These are phyloP conservation scores for Onthophagus sagittarius DNA, from an alignment of 2,888 invertebrate genomes.

Conservation along the genomic window DNA sequence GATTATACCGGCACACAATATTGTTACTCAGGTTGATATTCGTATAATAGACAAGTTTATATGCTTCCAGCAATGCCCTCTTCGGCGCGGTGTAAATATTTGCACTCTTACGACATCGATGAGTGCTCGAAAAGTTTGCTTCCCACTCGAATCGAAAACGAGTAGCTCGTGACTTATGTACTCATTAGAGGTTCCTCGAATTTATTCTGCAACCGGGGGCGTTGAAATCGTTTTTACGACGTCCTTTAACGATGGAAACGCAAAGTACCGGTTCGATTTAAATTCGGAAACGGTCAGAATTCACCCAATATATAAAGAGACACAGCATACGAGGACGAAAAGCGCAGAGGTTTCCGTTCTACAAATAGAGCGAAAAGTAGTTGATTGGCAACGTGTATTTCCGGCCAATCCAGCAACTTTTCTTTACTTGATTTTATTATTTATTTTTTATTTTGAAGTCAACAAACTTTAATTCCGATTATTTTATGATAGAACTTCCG, in stretches of 20 bases:
- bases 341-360: too few species aligned
- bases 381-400: not conserved
- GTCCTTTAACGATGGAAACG: too few species aligned
- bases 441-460: not conserved
- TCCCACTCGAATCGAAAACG: not conserved
- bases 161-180: not conserved
- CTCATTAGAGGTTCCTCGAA: not conserved
- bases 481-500: not conserved
- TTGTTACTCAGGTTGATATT: not conserved
- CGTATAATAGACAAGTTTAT: not conserved
- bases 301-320: too few species aligned
- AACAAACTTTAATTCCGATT: not conserved
- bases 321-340: too few species aligned
- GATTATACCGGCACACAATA: slow-evolving; percentile 8
- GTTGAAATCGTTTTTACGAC: too few species aligned
- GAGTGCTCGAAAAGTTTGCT: not conserved
- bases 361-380: too few species aligned
- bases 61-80: not conserved
- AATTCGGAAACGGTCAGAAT: too few species aligned
- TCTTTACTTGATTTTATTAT: not conserved
- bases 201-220: not conserved
- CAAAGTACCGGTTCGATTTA: too few species aligned
- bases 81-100: not conserved
- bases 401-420: not conserved
- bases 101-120: not conserved